Conservation (phyloP, 2,113 vertebrate species). For the Shinisaurus crocodilurus region DNA sequence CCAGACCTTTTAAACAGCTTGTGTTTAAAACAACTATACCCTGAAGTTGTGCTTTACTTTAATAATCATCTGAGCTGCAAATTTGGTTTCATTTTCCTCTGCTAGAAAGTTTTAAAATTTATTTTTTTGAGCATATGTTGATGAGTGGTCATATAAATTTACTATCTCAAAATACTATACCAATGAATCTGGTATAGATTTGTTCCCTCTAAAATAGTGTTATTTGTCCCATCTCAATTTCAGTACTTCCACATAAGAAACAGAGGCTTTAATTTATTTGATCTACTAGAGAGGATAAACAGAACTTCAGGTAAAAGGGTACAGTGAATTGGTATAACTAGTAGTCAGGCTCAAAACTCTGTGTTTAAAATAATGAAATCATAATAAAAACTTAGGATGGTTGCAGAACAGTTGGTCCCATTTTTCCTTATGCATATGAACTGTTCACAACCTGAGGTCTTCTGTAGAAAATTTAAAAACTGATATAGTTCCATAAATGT, state of each 20-base stretch:
- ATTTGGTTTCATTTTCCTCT: too few species aligned
- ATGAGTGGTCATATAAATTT: too few species aligned
- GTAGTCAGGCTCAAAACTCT: not conserved
- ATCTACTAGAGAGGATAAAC: not conserved
- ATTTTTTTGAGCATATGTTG: too few species aligned
- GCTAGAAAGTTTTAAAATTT: too few species aligned
- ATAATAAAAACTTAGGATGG: not conserved
- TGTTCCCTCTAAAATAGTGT: not conserved
- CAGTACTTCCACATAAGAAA: not conserved
- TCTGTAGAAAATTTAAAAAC: too few species aligned
- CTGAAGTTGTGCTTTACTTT: too few species aligned
- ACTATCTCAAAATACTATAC: too few species aligned
- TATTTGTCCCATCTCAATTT: not conserved
- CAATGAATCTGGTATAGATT: not conserved
- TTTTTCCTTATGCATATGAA: not conserved
- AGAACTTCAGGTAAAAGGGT: not conserved
- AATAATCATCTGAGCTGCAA: too few species aligned
- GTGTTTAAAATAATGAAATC: not conserved
- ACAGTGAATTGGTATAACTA: not conserved
- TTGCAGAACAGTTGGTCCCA: not conserved
- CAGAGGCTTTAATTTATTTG: not conserved
- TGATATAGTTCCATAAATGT: too few species aligned
- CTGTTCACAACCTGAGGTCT: too few species aligned
- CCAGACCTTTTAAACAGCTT: too few species aligned
- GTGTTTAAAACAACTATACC: too few species aligned